Percentiles rank a stretch among this genome's conserved stretches.
Conservation (phyloP, 2,797 vertebrate genomes). For the Pteronotus mesoamericanus region DNA sequence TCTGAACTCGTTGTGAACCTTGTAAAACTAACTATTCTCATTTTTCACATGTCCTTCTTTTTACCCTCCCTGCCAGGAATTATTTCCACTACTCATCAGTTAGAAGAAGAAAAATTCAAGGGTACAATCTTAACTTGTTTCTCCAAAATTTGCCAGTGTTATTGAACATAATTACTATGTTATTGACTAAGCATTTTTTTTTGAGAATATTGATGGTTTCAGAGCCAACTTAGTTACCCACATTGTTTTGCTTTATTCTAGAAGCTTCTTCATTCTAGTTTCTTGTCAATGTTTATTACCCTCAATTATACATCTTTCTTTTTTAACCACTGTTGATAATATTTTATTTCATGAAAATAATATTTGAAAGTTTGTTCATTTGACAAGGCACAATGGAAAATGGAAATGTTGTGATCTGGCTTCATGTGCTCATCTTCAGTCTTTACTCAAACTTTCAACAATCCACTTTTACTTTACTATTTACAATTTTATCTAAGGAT, state of each 20-base stretch:
- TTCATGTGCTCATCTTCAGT: neutral
- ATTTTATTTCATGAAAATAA: neutral
- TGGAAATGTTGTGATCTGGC: neutral
- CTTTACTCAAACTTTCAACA: neutral
- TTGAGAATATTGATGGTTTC: neutral
- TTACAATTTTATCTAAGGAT: neutral
- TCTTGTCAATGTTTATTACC: neutral
- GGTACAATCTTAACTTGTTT: neutral
- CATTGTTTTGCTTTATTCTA: neutral
- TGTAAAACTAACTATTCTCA: neutral
- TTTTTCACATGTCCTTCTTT: neutral
- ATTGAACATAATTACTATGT: neutral
- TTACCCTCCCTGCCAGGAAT: neutral
- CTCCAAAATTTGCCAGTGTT: neutral
- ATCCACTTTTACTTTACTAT: neutral
- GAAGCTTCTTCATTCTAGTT: neutral
- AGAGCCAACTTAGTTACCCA: neutral
- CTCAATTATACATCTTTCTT: neutral
- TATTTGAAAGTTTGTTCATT: neutral
- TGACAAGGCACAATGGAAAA: neutral
- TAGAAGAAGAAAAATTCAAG: constrained; percentile 16
- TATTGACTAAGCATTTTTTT: neutral
- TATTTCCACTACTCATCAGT: neutral
- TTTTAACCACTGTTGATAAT: neutral
- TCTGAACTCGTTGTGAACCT: neutral